Evolutionary conservation across 2,113 vertebrate genomes (phyloP), one percentile per base, ranked within the genome.

Genomic region (Salvelinus fontinalis): DNA sequence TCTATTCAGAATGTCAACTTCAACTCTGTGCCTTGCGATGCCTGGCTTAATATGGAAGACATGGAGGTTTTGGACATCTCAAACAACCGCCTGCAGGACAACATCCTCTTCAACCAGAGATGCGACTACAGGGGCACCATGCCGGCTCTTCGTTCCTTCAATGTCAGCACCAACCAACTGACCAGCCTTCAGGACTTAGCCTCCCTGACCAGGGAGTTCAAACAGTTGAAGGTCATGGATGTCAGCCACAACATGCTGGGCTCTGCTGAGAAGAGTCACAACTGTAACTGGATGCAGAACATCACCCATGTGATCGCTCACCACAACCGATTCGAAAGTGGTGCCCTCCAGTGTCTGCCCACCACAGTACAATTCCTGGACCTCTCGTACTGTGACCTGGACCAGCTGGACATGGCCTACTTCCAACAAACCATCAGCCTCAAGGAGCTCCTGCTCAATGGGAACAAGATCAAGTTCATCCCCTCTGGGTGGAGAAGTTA

Each of bases 381-480:
- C 79, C 84, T 96, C 67, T 95, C 94, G 5, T 74, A 93, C 84
- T 95, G 94, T 2, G 81, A 87, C 12, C 84, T 96, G n/a, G 95
- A 96, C 78, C 89, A 93, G 44, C 79, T 96, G 66, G 84, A 95
- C 44, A 86, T 93, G 85, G 14, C 4, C 0, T 96, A 92, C 72
- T 96, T 96, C 39, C 66, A 80, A 20, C 87, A 66, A n/a, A 90
- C 93, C 4, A 82, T 71, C 0, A 70, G 78, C 68, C 87, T 96
- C 2, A 87, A 71, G 26, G 83, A 90, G 64, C 89, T 96, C 20
- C 78, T 89, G 5, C 85, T 96, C 31, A 94, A 89, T 14, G 94
- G 93, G 29, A 96, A 96, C 87, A 95, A 94, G 84, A 95, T 96
- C 80, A 96, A 95, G 78, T 96, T 94, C 82, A 95, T 96, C 73